Percentiles rank a stretch among this genome's conserved stretches.
Conservation (phyloP, 2,113 vertebrate genomes). For the Eulemur macaco region DNA sequence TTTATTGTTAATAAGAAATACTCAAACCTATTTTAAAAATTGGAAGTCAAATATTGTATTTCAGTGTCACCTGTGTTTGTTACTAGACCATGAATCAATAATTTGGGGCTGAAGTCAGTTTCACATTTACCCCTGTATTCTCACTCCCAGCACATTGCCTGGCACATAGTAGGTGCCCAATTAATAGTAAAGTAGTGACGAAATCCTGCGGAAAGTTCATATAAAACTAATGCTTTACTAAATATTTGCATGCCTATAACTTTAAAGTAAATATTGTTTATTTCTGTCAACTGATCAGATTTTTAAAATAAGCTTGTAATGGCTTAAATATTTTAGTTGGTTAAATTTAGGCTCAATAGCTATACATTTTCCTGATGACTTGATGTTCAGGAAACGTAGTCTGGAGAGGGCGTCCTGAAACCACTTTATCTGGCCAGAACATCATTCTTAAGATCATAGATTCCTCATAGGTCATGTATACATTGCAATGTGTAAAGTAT, state of each 20-base stretch:
- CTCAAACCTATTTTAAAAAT: background rate
- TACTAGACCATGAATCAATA: background rate
- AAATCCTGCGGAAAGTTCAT: background rate
- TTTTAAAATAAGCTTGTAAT: background rate
- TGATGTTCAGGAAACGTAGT: background rate
- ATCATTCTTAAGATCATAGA: background rate
- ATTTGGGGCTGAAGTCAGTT: background rate
- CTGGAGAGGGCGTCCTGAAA: background rate
- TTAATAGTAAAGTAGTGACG: background rate
- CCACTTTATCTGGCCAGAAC: background rate
- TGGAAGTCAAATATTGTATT: background rate
- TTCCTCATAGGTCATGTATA: background rate
- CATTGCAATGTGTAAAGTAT: background rate
- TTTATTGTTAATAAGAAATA: background rate
- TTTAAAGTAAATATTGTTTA: background rate
- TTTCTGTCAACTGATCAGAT: background rate
- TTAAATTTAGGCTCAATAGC: background rate
- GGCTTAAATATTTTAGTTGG: background rate
- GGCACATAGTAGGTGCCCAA: background rate
- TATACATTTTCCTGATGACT: background rate
- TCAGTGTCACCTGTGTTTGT: background rate
- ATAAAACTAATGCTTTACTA: background rate
- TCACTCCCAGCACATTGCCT: background rate
- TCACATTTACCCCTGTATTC: no score
- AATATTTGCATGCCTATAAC: background rate